phyloP scores from a whole-genome alignment of 2,113 vertebrate genomes.

The Hydrochoerus hydrochaeris region DNA sequence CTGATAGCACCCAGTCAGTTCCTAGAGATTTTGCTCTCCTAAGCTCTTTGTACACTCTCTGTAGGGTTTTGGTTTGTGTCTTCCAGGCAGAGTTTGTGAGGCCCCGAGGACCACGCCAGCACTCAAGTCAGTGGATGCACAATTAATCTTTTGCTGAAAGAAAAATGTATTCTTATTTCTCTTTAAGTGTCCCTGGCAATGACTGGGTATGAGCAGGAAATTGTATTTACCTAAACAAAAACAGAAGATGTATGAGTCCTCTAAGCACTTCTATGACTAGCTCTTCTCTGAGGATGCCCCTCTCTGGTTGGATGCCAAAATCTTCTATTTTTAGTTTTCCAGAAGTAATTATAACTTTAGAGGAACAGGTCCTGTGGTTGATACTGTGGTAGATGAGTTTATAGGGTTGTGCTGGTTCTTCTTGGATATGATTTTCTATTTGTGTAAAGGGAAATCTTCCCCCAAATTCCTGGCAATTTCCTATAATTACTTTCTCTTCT shows the following conservation, averaged over 20 bases:
- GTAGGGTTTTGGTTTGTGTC: slow-evolving; percentile 42
- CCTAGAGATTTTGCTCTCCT: background rate
- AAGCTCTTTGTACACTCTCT: background rate
- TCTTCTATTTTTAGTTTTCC: background rate
- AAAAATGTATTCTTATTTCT: slow-evolving; percentile 66
- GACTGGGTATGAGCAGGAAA: background rate
- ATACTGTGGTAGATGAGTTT: background rate
- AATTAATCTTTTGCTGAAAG: slow-evolving; percentile 56
- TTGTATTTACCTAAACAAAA: slow-evolving; percentile 60
- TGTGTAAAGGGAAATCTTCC: background rate
- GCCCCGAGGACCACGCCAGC: slow-evolving; percentile 6
- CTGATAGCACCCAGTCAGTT: background rate
- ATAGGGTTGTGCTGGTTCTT: background rate
- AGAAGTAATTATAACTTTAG: slow-evolving; percentile 43
- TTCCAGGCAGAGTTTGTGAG: slow-evolving; percentile 42
- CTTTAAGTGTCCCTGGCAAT: slow-evolving; percentile 37
- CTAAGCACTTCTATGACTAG: background rate
- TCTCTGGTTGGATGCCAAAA: background rate
- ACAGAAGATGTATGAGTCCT: background rate
- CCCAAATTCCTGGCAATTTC: background rate
- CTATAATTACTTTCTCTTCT: background rate
- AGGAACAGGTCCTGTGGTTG: background rate
- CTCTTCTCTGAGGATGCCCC: slow-evolving; percentile 29
- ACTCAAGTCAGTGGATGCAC: background rate
- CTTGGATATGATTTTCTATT: background rate